Conservation (phyloP, 1,140 invertebrate species). For the Brachionus sp. region DNA sequence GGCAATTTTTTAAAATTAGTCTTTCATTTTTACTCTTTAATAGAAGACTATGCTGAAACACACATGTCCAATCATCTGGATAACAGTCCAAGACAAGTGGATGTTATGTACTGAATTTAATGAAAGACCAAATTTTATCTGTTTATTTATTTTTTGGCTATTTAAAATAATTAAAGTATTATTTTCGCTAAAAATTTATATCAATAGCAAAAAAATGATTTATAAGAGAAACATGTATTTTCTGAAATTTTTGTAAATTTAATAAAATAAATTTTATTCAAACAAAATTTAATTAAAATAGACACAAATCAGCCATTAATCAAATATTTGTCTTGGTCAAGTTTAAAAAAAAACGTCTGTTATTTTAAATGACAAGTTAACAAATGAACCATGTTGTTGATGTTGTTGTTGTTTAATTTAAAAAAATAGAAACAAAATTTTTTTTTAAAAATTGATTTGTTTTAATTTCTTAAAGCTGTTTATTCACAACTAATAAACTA, state of each 20-base stretch:
- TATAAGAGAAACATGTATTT: not conserved
- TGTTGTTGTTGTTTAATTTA: too few species aligned
- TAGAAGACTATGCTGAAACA: constrained; percentile 11
- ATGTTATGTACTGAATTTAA: constrained; percentile 19
- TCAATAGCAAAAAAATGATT: not conserved
- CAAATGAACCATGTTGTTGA: too few species aligned
- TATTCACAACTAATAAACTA: not conserved
- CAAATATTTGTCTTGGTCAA: not conserved
- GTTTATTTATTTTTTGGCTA: not conserved
- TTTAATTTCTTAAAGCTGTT: not conserved
- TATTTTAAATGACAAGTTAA: not conserved
- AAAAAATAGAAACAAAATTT: too few species aligned
- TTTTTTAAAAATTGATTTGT: not conserved
- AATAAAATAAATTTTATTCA: not conserved
- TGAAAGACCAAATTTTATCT: not conserved
- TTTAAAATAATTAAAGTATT: not conserved
- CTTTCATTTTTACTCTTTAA: not conserved
- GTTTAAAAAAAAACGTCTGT: not conserved
- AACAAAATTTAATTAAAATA: not conserved
- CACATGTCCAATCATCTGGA: not conserved
- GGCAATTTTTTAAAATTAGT: not conserved
- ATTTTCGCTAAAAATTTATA: not conserved
- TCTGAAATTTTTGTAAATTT: not conserved
- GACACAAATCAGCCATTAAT: not conserved
- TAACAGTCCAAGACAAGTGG: constrained; percentile 15